Evolutionary conservation across 2,888 invertebrate species (phyloP).

Genomic region (Criorhina ranunculi): DNA sequence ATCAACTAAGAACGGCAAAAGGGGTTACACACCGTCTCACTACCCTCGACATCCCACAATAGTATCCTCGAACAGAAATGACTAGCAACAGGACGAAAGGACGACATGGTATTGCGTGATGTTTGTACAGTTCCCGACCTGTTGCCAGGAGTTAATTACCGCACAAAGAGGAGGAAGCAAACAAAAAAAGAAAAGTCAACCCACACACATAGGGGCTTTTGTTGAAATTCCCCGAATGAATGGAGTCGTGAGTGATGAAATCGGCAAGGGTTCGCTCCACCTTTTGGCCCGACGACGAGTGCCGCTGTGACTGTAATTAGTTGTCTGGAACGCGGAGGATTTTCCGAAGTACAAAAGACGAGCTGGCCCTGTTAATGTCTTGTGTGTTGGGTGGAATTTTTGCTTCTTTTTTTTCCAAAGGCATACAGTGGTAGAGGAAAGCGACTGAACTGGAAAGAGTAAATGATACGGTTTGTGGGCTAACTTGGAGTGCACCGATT

Average conservation of each 20-base stretch:
- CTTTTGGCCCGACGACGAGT: conserved; percentile 29
- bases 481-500: too few species aligned
- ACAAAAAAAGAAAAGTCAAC: conserved; percentile 27
- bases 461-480: too few species aligned
- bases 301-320: conserved; percentile 57
- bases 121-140: conserved; percentile 59
- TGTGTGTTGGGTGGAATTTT: not conserved
- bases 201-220: conserved; percentile 41
- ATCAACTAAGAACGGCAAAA: conserved; percentile 45
- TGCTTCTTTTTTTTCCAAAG: not conserved
- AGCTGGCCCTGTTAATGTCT: conserved; percentile 49
- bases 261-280: conserved; percentile 46
- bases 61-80: not conserved
- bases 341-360: conserved; percentile 34
- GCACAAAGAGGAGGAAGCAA: conserved; percentile 29
- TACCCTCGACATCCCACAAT: not conserved
- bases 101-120: conserved; percentile 36
- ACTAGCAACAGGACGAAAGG: conserved; percentile 60
- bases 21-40: conserved; percentile 9
- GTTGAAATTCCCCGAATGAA: conserved; percentile 59
- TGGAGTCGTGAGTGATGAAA: conserved; percentile 54
- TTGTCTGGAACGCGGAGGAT: conserved; percentile 40
- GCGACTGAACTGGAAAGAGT: not conserved
- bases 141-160: conserved; percentile 67
- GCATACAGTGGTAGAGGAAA: not conserved